phyloP scores from a whole-genome alignment of 2,797 vertebrate genomes.

The Zonotrichia albicollis region DNA sequence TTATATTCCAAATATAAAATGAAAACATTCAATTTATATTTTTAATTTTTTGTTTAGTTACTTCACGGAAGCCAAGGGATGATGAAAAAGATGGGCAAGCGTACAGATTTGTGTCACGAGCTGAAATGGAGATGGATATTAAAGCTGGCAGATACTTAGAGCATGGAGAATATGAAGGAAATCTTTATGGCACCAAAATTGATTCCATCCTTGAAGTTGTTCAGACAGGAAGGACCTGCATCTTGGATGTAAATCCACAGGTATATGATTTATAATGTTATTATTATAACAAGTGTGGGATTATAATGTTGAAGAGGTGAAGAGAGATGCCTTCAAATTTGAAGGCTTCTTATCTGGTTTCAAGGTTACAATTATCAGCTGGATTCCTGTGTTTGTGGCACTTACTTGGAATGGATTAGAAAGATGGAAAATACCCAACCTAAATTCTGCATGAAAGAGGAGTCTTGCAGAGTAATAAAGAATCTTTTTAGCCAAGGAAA shows the following conservation, averaged over 20 bases:
- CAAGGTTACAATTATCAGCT: neutral
- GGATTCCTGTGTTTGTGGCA: neutral
- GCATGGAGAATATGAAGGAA: slow-evolving; percentile 96
- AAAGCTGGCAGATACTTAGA: slow-evolving; percentile 93
- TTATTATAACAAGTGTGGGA: neutral
- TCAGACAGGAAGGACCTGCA: slow-evolving; percentile 89
- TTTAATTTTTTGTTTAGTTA: slow-evolving; percentile 80
- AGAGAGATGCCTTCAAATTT: neutral
- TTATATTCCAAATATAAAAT: neutral
- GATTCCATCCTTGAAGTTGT: slow-evolving; percentile 97
- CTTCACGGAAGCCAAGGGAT: slow-evolving; percentile 90
- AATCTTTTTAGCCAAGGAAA: neutral
- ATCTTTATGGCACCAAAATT: slow-evolving; percentile 98
- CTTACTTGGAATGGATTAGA: neutral
- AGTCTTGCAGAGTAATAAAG: neutral
- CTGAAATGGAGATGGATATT: slow-evolving; percentile 92
- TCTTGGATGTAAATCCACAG: slow-evolving; percentile 98
- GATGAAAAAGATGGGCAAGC: slow-evolving; percentile 94
- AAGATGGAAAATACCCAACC: neutral
- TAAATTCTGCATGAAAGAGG: neutral
- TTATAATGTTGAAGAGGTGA: neutral
- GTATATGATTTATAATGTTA: slow-evolving; percentile 63
- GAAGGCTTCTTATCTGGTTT: neutral
- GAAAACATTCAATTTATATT: neutral
- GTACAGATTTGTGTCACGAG: slow-evolving; percentile 90